Percentiles rank a stretch among this genome's conserved stretches.
Evolutionary conservation across 2,113 vertebrate species (phyloP).

Genomic region (Thalassarche chlororhynchos): DNA sequence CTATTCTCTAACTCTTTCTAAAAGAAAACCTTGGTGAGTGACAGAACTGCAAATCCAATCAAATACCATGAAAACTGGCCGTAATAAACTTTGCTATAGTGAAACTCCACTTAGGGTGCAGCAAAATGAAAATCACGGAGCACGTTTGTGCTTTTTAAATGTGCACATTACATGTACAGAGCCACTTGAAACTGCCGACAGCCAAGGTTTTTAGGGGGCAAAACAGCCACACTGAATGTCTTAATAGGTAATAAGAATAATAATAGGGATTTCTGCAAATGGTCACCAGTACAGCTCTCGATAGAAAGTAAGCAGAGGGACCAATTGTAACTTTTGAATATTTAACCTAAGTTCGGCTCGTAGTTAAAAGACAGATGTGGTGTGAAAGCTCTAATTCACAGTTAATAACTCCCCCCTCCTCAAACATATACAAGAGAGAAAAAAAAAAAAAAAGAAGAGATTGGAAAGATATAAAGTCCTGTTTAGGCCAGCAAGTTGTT

Average conservation of each 20-base stretch:
- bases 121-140: not conserved
- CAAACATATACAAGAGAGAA: not conserved
- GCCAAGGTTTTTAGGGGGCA: not conserved
- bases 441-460: not conserved
- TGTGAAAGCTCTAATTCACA: slow-evolving; percentile 10
- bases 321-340: not conserved
- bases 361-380: slow-evolving; percentile 5
- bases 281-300: not conserved
- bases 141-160: not conserved
- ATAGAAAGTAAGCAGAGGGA: not conserved
- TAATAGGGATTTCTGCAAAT: not conserved
- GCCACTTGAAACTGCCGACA: not conserved
- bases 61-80: not conserved
- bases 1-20: not conserved
- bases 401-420: not conserved
- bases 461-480: slow-evolving; percentile 8
- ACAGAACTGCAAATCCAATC: slow-evolving; percentile 15
- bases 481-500: slow-evolving; percentile 18
- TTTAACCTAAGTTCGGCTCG: not conserved
- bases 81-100: not conserved
- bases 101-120: not conserved
- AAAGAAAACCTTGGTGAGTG: slow-evolving; percentile 29
- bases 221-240: not conserved
- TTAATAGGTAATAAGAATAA: not conserved
- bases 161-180: not conserved